These are phyloP conservation scores for Drosophila infuscata DNA, from an alignment of 2,888 invertebrate species.

Conservation along the genomic window DNA sequence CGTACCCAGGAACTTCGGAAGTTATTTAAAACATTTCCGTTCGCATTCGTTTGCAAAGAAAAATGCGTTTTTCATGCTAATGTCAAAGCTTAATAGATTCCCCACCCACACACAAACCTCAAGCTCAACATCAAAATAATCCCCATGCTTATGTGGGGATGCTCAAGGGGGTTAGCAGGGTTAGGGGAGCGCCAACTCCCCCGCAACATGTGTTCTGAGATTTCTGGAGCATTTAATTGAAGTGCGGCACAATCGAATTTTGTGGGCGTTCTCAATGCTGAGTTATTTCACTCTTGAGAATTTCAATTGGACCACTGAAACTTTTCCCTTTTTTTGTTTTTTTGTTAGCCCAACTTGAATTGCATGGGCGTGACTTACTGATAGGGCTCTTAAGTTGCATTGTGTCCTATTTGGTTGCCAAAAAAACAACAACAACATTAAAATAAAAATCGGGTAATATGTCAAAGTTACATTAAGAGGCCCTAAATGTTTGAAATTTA, in stretches of 20 bases:
- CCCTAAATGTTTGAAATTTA: neutral
- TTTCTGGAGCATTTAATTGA: slow-evolving; percentile 71
- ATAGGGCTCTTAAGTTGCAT: slow-evolving; percentile 55
- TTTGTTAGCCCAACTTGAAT: slow-evolving; percentile 14
- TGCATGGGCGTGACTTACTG: slow-evolving; percentile 51
- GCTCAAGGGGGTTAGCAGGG: neutral
- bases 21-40: slow-evolving; percentile 68
- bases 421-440: slow-evolving; percentile 2
- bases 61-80: slow-evolving; percentile 81
- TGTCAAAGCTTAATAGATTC: slow-evolving; percentile 77
- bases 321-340: slow-evolving; percentile 14
- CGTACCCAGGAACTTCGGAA: slow-evolving; percentile 42
- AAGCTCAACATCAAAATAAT: slow-evolving; percentile 4
- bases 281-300: slow-evolving; percentile 74
- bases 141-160: neutral
- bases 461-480: slow-evolving; percentile 25
- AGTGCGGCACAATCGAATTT: slow-evolving; percentile 57
- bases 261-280: slow-evolving; percentile 49
- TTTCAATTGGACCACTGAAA: slow-evolving; percentile 50
- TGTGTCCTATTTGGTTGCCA: slow-evolving; percentile 23
- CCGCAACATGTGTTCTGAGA: slow-evolving; percentile 68
- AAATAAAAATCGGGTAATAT: slow-evolving; percentile 28
- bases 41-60: slow-evolving; percentile 62
- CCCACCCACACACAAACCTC: neutral
- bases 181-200: neutral